Evolutionary conservation across 1,140 invertebrate genomes (phyloP).

Genomic region (Bombus superbus): DNA sequence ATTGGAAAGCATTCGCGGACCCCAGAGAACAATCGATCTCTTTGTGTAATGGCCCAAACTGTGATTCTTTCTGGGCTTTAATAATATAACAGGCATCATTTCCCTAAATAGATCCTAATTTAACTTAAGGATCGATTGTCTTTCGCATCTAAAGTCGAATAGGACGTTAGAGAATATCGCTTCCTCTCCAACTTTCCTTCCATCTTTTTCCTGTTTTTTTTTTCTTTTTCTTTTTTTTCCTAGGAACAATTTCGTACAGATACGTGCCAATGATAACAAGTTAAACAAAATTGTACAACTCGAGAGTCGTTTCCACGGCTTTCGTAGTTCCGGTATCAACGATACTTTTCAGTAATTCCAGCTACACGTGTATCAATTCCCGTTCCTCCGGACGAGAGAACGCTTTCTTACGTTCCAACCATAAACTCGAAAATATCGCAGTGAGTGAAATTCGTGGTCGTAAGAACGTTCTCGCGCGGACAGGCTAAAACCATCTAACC

Average conservation of each 20-base stretch:
- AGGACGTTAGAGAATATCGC: not conserved
- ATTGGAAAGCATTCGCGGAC: slow-evolving; percentile 58
- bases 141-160: not conserved
- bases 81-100: not conserved
- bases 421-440: slow-evolving; percentile 12
- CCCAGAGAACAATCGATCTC: slow-evolving; percentile 50
- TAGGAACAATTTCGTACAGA: rapidly evolving
- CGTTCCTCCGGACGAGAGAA: not conserved
- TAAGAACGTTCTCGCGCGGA: not conserved
- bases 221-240: too few species aligned
- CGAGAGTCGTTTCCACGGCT: not conserved
- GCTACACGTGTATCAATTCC: not conserved
- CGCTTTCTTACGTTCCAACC: not conserved
- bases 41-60: slow-evolving; percentile 61
- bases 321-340: not conserved
- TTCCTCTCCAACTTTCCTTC: not conserved
- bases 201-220: too few species aligned
- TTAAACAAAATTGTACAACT: too few species aligned
- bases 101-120: slow-evolving; percentile 35
- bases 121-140: not conserved
- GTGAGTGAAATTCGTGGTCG: not conserved
- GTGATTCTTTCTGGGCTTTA: slow-evolving; percentile 30
- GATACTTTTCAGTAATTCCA: not conserved
- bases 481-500: not conserved
- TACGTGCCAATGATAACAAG: not conserved